Evolutionary conservation across 2,113 vertebrate genomes (phyloP), one percentile per base, ranked within the genome.

Genomic region (Platanista minor): DNA sequence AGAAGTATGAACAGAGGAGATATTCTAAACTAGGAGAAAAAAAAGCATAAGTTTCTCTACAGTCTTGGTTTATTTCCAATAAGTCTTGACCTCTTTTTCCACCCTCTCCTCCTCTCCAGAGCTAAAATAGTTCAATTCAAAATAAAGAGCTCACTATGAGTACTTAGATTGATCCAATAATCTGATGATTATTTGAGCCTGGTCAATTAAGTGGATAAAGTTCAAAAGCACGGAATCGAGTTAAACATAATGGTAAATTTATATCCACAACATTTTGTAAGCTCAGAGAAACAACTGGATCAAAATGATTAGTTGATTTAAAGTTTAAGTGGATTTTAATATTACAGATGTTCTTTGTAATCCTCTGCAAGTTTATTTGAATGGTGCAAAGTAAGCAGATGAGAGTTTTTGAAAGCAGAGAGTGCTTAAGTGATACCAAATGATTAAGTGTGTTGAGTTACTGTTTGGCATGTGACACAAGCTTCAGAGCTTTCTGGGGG

Each of bases 191-290:
- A 82, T 92, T 95, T 96, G 52, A 78, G 36, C 23, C 33, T 54
- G 12, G n/a, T 62, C 94, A 92, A 85, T 18, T 90, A 86, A 96
- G 17, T 92, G 62, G 15, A 61, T 69, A 83, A 54, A 75, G 10
- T 90, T 97, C 21, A 90, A 96, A 96, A 90, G 43, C 39, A 81
- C 46, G 71, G 46, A 91, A 85, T 29, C 14, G 20, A n/a, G 52
- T 94, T 67, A 92, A 96, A 82, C 33, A 82, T 59, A 94, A 97
- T 72, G 49, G 78, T 3, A 21, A 88, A 18, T 96, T 94, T 95
- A 17, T 94, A 90, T 31, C 12, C 17, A 46, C 13, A 71, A 46
- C 2, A 33, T 87, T 95, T 91, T 82, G 33, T 81, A 86, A 83
- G 43, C 72, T 92, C 72, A 74, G 77, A 57, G 59, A 81, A 77